These are phyloP conservation scores for Nasonovia ribisnigri DNA, from an alignment of 2,888 invertebrate genomes.

Conservation along the genomic window DNA sequence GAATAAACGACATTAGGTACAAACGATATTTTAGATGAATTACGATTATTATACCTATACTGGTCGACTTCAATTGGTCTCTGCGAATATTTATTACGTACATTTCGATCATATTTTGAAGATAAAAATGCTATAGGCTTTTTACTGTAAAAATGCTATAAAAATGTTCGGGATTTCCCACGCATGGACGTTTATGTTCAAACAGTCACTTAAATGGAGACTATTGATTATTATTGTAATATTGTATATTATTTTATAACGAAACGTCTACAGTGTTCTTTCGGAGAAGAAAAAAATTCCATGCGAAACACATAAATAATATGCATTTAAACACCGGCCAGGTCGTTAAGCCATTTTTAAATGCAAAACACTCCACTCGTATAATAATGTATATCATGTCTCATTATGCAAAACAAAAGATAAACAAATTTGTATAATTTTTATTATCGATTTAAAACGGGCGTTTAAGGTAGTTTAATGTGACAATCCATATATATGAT, in stretches of 20 bases:
- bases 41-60: background rate
- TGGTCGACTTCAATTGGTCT: background rate
- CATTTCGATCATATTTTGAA: conserved; percentile 15
- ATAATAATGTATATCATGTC: conserved; percentile 36
- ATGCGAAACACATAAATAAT: conserved; percentile 6
- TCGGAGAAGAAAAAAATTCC: background rate
- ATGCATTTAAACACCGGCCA: conserved; percentile 16
- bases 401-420: conserved; percentile 20
- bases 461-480: conserved; percentile 10
- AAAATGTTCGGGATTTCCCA: conserved; percentile 6
- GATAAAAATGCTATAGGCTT: conserved; percentile 2
- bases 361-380: conserved; percentile 9
- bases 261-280: background rate
- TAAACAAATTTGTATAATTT: conserved; percentile 20
- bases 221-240: background rate
- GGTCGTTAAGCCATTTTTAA: conserved; percentile 39
- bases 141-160: conserved; percentile 17
- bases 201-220: background rate
- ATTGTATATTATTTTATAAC: background rate
- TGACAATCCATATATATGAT: background rate
- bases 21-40: background rate
- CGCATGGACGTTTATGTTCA: background rate
- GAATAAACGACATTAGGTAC: background rate
- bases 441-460: background rate
- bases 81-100: background rate